Evolutionary conservation across 1,140 invertebrate genomes (phyloP), one percentile per base, ranked within the genome.

Genomic region (Temnothorax longispinosus): DNA sequence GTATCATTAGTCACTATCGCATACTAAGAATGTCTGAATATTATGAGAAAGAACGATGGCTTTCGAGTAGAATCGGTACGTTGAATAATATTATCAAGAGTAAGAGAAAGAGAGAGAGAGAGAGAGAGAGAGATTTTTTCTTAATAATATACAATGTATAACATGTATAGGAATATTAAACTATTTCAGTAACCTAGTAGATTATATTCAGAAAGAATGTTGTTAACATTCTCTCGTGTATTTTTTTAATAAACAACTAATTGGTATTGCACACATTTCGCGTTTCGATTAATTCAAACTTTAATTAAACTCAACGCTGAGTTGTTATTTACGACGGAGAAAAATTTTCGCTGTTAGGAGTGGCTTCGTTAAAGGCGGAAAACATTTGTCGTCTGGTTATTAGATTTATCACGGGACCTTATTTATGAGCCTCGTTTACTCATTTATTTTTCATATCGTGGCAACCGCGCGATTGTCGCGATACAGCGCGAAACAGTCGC

Each of bases 371-470:
- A 60, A 75, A 41, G 54, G 38, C n/a, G 41, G 35, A 41, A 47
- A 78, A 47, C 41, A 18, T 78, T 65, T 78, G 60, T 65, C 58
- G 44, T 78, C 41, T 10, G 41, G 60, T 81, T 56, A 71, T 81
- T 69, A 52, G 41, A 81, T 54, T 81, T 44, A 81, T 69, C 32
- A 21, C 47, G n/a, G 8, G 27, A 18, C 38, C 21, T 58, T 47
- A 38, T 75, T 60, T 75, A 60, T n/a, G 52, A 74, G 15, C 18
- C 52, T 52, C 77, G 62, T 69, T 80, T 80, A 58, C 35, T 71
- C 64, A 54, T 81, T 41, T 69, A 64, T 74, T 60, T 84, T 58
- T 74, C n/a, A 35, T 47, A 41, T 18, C 52, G 52, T 32, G 38
- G 21, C 38, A 58, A 74, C 56, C 44, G 65, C 54, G 18, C 52